A percentile compares a stretch with the other conserved stretches of the same genome.
Evolutionary conservation across 1,140 invertebrate species (phyloP).

Genomic region (Mactra quadrangularis): DNA sequence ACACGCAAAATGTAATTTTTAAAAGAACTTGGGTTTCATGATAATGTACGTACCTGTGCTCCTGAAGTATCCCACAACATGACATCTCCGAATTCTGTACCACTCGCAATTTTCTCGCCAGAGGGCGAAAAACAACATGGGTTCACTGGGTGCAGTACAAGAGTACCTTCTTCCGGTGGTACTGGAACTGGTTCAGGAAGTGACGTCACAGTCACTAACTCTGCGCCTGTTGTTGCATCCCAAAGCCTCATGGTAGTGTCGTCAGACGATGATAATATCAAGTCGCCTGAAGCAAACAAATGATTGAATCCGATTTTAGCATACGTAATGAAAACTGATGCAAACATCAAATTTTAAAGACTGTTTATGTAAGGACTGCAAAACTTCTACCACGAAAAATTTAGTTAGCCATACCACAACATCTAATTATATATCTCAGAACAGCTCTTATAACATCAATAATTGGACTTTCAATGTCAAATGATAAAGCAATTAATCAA

Average conservation of each 20-base stretch:
- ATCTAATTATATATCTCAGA: too few relatives aligned
- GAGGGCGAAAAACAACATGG: conserved; percentile 42
- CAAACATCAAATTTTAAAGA: too few relatives aligned
- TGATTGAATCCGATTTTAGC: too few relatives aligned
- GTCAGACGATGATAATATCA: conserved; percentile 37
- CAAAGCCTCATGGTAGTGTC: conserved; percentile 54
- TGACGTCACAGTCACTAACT: conserved; percentile 48
- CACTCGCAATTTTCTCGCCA: conserved; percentile 43
- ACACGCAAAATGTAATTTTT: too few relatives aligned
- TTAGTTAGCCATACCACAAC: too few relatives aligned
- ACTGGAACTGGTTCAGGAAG: conserved; percentile 48
- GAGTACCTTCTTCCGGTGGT: background rate
- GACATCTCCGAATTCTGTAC: conserved; percentile 52
- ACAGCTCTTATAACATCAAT: too few relatives aligned
- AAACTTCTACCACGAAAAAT: too few relatives aligned
- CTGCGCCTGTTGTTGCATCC: conserved; percentile 54
- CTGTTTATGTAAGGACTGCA: too few relatives aligned
- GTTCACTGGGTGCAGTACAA: conserved; percentile 55
- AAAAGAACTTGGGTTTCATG: too few relatives aligned
- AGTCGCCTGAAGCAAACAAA: conserved; percentile 29
- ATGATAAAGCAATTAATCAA: too few relatives aligned
- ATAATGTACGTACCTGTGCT: conserved; percentile 34
- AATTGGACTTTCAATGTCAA: too few relatives aligned
- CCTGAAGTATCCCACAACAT: conserved; percentile 49
- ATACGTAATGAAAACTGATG: too few relatives aligned